A percentile compares a stretch with the other conserved stretches of the same genome.
Conservation (phyloP, 2,888 invertebrate genomes). For the Esperia sulphurella region DNA sequence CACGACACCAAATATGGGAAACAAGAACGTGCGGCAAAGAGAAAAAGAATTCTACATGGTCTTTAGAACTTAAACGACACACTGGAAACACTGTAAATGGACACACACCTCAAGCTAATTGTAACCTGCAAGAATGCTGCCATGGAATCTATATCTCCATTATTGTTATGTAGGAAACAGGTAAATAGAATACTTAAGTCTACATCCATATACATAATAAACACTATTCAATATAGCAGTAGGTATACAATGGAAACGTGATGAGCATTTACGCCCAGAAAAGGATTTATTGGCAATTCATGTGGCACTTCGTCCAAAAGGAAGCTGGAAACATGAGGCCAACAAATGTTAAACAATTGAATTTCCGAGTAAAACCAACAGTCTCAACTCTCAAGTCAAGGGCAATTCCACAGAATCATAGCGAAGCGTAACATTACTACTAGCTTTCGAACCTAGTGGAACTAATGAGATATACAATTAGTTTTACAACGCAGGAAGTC, state of each 20-base stretch:
- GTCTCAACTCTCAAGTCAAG: slow-evolving; percentile 22
- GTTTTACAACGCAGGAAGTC: slow-evolving; percentile 58
- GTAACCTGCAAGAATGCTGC: slow-evolving; percentile 41
- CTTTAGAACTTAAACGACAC: slow-evolving; percentile 38
- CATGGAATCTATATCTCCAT: slow-evolving; percentile 38
- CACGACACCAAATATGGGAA: slow-evolving; percentile 49
- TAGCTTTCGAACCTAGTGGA: slow-evolving; percentile 57
- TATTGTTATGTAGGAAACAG: slow-evolving; percentile 52
- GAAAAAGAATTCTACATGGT: slow-evolving; percentile 42
- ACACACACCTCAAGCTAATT: slow-evolving; percentile 37
- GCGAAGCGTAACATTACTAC: slow-evolving; percentile 38
- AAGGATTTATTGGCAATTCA: slow-evolving; percentile 19
- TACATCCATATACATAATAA: slow-evolving; percentile 4
- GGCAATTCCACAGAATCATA: slow-evolving; percentile 34
- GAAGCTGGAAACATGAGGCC: slow-evolving; percentile 34
- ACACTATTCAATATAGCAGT: neutral
- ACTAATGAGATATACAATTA: slow-evolving; percentile 67
- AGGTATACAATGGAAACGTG: slow-evolving; percentile 27
- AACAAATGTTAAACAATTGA: slow-evolving; percentile 5
- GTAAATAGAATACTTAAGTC: slow-evolving; percentile 23
- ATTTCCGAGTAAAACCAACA: slow-evolving; percentile 9
- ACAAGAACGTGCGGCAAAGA: slow-evolving; percentile 32
- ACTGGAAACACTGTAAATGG: slow-evolving; percentile 49
- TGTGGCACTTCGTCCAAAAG: slow-evolving; percentile 19
- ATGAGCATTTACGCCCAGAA: slow-evolving; percentile 21